Conservation (phyloP, 1,140 invertebrate genomes). For the Habropoda laboriosa region DNA sequence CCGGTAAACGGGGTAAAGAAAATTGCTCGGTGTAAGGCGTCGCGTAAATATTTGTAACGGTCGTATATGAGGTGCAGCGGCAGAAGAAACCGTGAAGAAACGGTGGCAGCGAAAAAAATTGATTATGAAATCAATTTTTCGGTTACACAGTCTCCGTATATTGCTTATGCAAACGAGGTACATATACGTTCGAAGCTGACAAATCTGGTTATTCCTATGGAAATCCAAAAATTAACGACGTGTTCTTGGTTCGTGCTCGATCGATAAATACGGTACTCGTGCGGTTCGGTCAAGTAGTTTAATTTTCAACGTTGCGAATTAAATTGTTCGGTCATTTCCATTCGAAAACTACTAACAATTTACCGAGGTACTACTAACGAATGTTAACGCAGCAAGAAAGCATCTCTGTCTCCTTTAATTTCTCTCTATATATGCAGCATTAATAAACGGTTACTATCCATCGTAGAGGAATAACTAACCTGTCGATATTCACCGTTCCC, state of each 20-base stretch:
- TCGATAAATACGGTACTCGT: neutral
- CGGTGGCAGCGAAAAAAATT: neutral
- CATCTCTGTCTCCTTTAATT: constrained; percentile 12
- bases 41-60: neutral
- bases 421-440: neutral
- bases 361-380: neutral
- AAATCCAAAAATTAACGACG: neutral
- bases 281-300: neutral
- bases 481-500: neutral
- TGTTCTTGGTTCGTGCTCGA: neutral
- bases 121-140: neutral
- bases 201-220: too few relatives aligned
- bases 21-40: neutral
- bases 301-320: neutral
- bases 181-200: too few relatives aligned
- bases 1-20: neutral
- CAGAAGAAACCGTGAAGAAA: neutral
- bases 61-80: too few relatives aligned
- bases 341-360: neutral
- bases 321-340: neutral
- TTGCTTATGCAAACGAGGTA: too few relatives aligned
- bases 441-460: neutral
- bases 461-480: neutral
- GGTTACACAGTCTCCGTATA: too few relatives aligned
- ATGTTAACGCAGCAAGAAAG: neutral